Conservation (phyloP, 2,888 invertebrate genomes). For the Microctonus hyperodae region DNA sequence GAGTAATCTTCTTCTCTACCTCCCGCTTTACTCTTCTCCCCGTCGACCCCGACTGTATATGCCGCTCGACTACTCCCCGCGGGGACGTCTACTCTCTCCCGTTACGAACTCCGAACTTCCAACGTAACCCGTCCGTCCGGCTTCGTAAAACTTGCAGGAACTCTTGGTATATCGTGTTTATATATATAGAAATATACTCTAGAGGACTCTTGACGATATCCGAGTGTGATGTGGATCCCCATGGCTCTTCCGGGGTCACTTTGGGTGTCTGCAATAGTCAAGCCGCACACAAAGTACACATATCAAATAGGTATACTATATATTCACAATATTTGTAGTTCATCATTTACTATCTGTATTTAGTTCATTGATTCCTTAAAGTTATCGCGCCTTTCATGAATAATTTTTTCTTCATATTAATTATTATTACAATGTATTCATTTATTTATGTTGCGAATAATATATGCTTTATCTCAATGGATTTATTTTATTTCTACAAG, state of each 20-base stretch:
- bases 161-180: not conserved
- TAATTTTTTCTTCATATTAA: too few species aligned
- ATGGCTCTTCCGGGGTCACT: constrained; percentile 10
- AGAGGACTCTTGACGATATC: constrained; percentile 16
- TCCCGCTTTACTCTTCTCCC: constrained; percentile 24
- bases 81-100: constrained; percentile 35
- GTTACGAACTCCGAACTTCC: constrained; percentile 52
- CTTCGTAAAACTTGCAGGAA: constrained; percentile 52
- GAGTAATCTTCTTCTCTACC: constrained; percentile 29
- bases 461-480: too few species aligned
- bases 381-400: too few species aligned
- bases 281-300: not conserved
- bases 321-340: too few species aligned
- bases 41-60: constrained; percentile 15
- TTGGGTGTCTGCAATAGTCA: not conserved
- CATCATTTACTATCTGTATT: too few species aligned
- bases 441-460: too few species aligned
- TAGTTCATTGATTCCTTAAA: too few species aligned
- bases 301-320: too few species aligned
- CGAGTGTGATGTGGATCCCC: constrained; percentile 16
- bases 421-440: too few species aligned
- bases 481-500: too few species aligned
- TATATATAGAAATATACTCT: not conserved
- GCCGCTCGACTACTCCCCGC: constrained; percentile 18
- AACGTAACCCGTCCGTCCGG: constrained; percentile 40